Evolutionary conservation across 2,797 vertebrate genomes (phyloP).

Genomic region (Pangasius mekongensis): DNA sequence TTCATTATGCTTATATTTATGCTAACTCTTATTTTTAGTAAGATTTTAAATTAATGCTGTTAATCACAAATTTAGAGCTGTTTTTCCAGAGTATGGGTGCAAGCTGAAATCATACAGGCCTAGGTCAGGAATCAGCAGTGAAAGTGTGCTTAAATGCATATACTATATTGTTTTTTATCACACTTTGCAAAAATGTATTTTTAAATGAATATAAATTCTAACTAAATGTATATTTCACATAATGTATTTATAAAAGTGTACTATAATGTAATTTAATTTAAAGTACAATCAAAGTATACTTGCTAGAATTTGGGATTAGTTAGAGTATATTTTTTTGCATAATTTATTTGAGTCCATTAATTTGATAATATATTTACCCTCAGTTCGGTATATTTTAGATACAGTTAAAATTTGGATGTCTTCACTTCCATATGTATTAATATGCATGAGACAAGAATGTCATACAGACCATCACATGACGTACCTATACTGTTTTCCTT

Average conservation of each 20-base stretch:
- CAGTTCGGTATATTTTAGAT: neutral
- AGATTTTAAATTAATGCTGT: neutral
- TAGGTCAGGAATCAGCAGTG: neutral
- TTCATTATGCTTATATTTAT: neutral
- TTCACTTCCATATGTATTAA: constrained; percentile 1
- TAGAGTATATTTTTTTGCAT: neutral
- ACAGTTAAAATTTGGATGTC: neutral
- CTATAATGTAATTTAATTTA: neutral
- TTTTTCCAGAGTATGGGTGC: neutral
- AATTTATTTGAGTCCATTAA: neutral
- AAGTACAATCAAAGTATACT: neutral
- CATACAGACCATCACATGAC: constrained; percentile 59
- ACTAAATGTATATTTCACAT: neutral
- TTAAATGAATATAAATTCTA: neutral
- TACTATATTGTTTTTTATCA: neutral
- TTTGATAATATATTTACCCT: neutral
- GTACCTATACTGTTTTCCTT: constrained; percentile 50
- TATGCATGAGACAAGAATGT: constrained; percentile 43
- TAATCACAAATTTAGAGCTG: neutral
- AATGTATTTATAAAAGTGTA: neutral
- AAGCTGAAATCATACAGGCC: neutral
- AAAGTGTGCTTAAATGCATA: neutral
- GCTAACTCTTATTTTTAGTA: neutral
- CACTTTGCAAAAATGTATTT: neutral
- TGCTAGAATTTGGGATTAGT: neutral